phyloP scores from a whole-genome alignment of 2,797 vertebrate genomes.

The Lithobates sylvaticus region DNA sequence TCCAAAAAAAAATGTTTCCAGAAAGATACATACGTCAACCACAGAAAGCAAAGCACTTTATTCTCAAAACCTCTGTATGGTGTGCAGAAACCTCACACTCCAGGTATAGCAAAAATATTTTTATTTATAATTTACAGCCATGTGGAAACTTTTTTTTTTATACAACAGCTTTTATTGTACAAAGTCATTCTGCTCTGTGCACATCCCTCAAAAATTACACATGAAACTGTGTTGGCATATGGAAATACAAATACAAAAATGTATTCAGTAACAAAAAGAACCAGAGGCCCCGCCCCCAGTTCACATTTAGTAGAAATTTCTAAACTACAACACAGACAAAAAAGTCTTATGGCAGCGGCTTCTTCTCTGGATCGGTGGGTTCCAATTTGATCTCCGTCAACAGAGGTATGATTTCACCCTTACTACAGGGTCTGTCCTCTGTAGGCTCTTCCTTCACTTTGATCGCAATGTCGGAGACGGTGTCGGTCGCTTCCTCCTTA shows the following conservation, averaged over 20 bases:
- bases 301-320: conserved; percentile 79
- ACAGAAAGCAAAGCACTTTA: conserved; percentile 70
- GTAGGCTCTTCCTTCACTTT: conserved; percentile 87
- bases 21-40: conserved; percentile 23
- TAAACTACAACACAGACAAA: neutral
- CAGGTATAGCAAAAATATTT: conserved; percentile 97
- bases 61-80: conserved; percentile 75
- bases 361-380: conserved; percentile 77
- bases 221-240: conserved; percentile 87
- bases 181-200: conserved; percentile 81
- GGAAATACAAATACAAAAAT: conserved; percentile 97
- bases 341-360: conserved; percentile 75
- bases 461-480: conserved; percentile 73
- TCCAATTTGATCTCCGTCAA: conserved; percentile 82
- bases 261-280: conserved; percentile 92
- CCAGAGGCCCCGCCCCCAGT: conserved; percentile 85
- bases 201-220: conserved; percentile 84
- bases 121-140: conserved; percentile 99
- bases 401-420: conserved; percentile 76
- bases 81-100: conserved; percentile 91
- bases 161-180: conserved; percentile 80
- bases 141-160: conserved; percentile 77
- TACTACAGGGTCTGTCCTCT: conserved; percentile 69
- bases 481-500: conserved; percentile 82
- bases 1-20: neutral